Base-by-base conservation (phyloP, 2,888 invertebrate genomes). In the Pantelozetes paolii region DNA sequence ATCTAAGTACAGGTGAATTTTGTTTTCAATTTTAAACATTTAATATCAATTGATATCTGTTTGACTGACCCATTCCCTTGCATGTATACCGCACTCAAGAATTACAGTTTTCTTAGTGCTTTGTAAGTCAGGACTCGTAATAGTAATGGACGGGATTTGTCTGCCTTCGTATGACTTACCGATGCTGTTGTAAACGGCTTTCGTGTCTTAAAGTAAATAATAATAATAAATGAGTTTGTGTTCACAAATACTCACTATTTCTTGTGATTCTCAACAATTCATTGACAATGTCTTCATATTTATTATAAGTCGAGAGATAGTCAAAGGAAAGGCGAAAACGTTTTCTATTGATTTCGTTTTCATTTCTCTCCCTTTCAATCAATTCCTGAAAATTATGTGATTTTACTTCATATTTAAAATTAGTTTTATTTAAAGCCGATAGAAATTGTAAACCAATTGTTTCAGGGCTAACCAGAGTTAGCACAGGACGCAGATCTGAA, bases 131-230 rank as follows among this genome's bases (percentile, higher is more conserved):
- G 32, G 15, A 23, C 18, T 30, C 8, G 23, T 13, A 40, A 79
- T 76, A n/a, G 69, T 76, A 11, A 75, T 74, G 6, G 74, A 75
- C 13, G 75, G 71, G 64, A 79, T 77, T n/a, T 70, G 69, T 30
- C 79, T 74, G 5, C 77, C 76, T 71, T 79, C 78, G 62, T 76
- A 77, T 8, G 79, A 78, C 18, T 71, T 76, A 15, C 78, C 79
- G n/a, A 78, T 76, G 15, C 50, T 59, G 6, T 32, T 71, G 23
- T 73, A 72, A 28, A n/a, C 40, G 13, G 73, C 40, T 9, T 28
- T 50, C 6, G 9, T 50, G 20, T 20, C 50, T 50, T 36, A 36
- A 36, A 36, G 36, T 11, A 36, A 36, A 50, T 15, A 50, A 50
- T 6, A n/a, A 9, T 18, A 50, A 15, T 5, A 18, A 50, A n/a